Base-by-base conservation (phyloP, 2,888 invertebrate species). In the Agrilus cyanescens region DNA sequence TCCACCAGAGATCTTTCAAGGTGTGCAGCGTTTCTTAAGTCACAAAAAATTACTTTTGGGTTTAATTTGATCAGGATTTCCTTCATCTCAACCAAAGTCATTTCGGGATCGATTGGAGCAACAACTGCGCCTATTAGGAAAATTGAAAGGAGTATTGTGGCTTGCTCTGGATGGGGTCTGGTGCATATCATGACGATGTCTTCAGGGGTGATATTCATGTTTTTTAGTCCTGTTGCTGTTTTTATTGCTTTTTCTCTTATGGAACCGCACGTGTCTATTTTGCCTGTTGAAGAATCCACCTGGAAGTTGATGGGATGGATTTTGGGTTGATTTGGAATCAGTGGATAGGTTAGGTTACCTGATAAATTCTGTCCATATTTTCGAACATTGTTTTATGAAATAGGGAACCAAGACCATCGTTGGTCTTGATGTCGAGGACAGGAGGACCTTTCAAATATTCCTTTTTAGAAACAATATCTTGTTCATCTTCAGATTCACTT, bases 31-130 rank as follows among this genome's bases (percentile, higher is more conserved):
- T 55, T 50, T 39, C 62, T 49, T 1, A 51, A 41, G 36, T 62
- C 63, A 37, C 60, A 60, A 45, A 64, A 64, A 16, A 55, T 54
- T 43, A 64, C 53, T 43, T 58, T 59, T 3, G 64, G 64, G 42
- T 58, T 57, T 4, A 63, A 43, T 38, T 52, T 51, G 10, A 44
- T 47, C 3, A 63, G 43, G 4, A 56, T 14, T 0, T 43, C 41
- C n/a, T 52, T 43, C 29, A 54, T 54, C 37, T 63, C 61, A 8
- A 41, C 49, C 41, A 51, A 47, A 7, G 53, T 46, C 10, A 53
- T 40, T 25, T 59, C 57, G 4, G 57, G 51, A 41, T 59, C 57
- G 4, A 64, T 10, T 1, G 62, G 59, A 5, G 60, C 58, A 8
- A 62, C 53, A n/a, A 61, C 57, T 1, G 60, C 58, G 1, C 61